Evolutionary conservation across 2,113 vertebrate species (phyloP).

Genomic region (Monarcha castaneiventris): DNA sequence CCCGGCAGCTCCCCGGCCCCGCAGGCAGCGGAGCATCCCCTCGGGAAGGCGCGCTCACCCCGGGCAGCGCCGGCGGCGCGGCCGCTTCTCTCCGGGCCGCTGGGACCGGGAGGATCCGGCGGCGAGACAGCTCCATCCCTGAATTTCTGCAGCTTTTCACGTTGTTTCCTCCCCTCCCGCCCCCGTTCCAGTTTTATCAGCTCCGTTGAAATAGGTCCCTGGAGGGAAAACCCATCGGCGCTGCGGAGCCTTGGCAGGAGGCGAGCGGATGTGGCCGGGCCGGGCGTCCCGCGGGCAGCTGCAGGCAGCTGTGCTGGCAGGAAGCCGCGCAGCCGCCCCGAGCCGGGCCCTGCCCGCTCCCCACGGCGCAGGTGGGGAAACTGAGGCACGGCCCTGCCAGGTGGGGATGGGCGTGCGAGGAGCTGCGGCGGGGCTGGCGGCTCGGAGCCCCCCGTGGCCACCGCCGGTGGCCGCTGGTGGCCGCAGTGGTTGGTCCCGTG

Average conservation of each 20-base stretch:
- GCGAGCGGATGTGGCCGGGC: conserved; percentile 27
- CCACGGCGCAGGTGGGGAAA: conserved; percentile 13
- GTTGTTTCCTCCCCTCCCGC: neutral
- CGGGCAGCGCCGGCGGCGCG: fast-evolving
- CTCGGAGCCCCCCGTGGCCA: fast-evolving
- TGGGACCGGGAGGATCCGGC: neutral
- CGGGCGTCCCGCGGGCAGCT: neutral
- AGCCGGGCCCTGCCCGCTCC: neutral
- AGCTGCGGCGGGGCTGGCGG: fast-evolving
- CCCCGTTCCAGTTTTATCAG: conserved; percentile 15
- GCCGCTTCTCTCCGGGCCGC: neutral
- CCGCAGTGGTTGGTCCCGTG: fast-evolving
- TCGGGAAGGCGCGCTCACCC: fast-evolving
- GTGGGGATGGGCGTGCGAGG: neutral
- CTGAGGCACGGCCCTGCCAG: conserved; percentile 6
- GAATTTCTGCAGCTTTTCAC: conserved; percentile 22
- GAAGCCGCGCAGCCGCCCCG: neutral
- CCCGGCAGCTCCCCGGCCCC: neutral
- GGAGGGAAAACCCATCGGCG: conserved; percentile 41
- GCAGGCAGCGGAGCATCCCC: neutral
- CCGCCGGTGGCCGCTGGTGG: neutral
- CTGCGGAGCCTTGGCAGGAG: conserved; percentile 44
- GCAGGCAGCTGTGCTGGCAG: conserved; percentile 42
- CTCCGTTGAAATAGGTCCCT: conserved; percentile 12
- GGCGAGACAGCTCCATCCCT: neutral